Evolutionary conservation across 2,113 vertebrate species (phyloP).

Genomic region (Bostrychus sinensis): DNA sequence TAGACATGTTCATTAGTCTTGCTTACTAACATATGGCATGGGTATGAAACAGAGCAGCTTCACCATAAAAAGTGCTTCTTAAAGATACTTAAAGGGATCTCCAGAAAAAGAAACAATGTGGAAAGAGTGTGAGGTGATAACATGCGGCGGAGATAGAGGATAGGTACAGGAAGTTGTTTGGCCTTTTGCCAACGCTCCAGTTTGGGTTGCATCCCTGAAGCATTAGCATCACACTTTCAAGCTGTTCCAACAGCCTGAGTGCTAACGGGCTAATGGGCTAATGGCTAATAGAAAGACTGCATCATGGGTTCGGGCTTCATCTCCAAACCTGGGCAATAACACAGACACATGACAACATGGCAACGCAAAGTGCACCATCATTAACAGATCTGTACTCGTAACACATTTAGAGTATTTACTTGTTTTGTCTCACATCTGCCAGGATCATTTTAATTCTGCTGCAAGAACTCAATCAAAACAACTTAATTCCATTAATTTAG

Average conservation of each 20-base stretch:
- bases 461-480: slow-evolving; percentile 37
- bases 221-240: slow-evolving; percentile 80
- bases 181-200: slow-evolving; percentile 74
- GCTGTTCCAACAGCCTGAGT: slow-evolving; percentile 83
- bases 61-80: slow-evolving; percentile 57
- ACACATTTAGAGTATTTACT: slow-evolving; percentile 41
- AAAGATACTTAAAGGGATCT: slow-evolving; percentile 54
- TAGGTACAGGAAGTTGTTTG: slow-evolving; percentile 68
- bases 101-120: slow-evolving; percentile 40
- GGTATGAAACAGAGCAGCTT: slow-evolving; percentile 64
- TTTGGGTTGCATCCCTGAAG: slow-evolving; percentile 80
- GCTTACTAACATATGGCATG: slow-evolving; percentile 76
- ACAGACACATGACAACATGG: slow-evolving; percentile 54
- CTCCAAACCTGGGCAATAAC: slow-evolving; percentile 62
- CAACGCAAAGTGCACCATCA: slow-evolving; percentile 44
- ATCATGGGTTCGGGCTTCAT: slow-evolving; percentile 55
- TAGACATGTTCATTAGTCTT: slow-evolving; percentile 78
- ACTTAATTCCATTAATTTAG: slow-evolving; percentile 41
- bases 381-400: slow-evolving; percentile 62
- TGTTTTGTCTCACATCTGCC: slow-evolving; percentile 59
- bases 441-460: slow-evolving; percentile 46
- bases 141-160: slow-evolving; percentile 27
- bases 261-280: slow-evolving; percentile 82
- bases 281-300: slow-evolving; percentile 77
- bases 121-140: slow-evolving; percentile 48